Base-by-base conservation (phyloP, 2,888 invertebrate genomes). In the Panopea generosa region DNA sequence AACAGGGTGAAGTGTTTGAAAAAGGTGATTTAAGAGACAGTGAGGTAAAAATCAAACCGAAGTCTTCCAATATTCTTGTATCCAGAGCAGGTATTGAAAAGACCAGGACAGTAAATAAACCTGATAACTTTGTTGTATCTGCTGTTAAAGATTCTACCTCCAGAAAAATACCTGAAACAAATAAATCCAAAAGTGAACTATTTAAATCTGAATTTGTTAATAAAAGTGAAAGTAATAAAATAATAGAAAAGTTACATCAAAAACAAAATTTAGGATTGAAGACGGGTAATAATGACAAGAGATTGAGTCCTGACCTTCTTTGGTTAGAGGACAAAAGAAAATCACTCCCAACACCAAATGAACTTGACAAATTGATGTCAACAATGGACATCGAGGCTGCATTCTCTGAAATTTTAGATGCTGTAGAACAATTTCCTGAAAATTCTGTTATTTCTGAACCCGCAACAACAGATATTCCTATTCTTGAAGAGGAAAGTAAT, bases 351-450 rank as follows among this genome's bases (percentile, higher is more conserved):
- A 65, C 77, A n/a, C 77, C 76, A 1, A 77, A 72, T 52, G 83
- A 79, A 53, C 50, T 74, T 18, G 77, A 76, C 38, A 73, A 81
- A 16, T 63, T 84, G 38, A 72, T 76, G 49, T 83, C 84, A 22
- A 78, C 82, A 9, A 71, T 84, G 67, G 84, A 84, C 70, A 84
- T 86, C 47, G 86, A 86, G 62, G 77, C 81, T 18, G 84, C 84
- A 11, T 86, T 86, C 56, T 82, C 84, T 2, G 81, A 86, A 57
- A 81, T 86, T 47, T 68, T 86, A 20, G 83, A 81, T 67, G 86
- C 81, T 33, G 82, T 86, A n/a, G 85, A 86, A 3, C 63, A 77
- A 0, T 47, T 55, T 33, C 73, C 73, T 14, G 68, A 50, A n/a
- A 40, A 49, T 2, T 70, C 55, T 26, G 40, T 45, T 27, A 20